These are phyloP conservation scores for Apodemus speciosus DNA, from an alignment of 2,113 vertebrate species.

Conservation along the genomic window DNA sequence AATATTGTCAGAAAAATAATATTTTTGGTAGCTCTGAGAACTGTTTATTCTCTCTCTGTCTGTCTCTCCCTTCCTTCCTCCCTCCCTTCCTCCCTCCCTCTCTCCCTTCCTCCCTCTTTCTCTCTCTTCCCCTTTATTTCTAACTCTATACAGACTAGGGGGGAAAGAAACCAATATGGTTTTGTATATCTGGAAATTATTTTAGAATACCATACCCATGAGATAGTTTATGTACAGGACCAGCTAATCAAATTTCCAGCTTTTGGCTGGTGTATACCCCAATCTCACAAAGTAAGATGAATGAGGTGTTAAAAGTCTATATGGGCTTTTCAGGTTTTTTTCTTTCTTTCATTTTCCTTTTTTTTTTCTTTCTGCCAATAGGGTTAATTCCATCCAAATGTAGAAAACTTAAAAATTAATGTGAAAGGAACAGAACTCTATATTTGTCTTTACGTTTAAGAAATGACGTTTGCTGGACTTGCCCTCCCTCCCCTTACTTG, in stretches of 20 bases:
- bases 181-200: slow-evolving; percentile 77
- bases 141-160: slow-evolving; percentile 51
- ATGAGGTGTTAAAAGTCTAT: slow-evolving; percentile 73
- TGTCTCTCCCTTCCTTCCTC: no score
- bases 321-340: slow-evolving; percentile 60
- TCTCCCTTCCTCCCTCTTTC: not conserved
- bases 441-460: slow-evolving; percentile 60
- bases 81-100: no score
- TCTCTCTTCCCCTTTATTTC: no score
- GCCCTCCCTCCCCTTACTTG: not conserved
- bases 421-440: slow-evolving; percentile 60
- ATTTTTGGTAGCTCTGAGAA: slow-evolving; percentile 47
- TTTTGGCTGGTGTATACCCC: slow-evolving; percentile 39
- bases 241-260: slow-evolving; percentile 66
- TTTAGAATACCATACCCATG: slow-evolving; percentile 78
- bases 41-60: slow-evolving; percentile 42
- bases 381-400: slow-evolving; percentile 77
- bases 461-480: slow-evolving; percentile 25
- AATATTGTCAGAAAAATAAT: slow-evolving; percentile 57
- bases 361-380: slow-evolving; percentile 58
- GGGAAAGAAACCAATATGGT: slow-evolving; percentile 15
- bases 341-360: no score
- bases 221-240: slow-evolving; percentile 67
- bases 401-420: slow-evolving; percentile 72
- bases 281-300: slow-evolving; percentile 69